Evolutionary conservation across 2,888 invertebrate genomes (phyloP).

Genomic region (Parapristionchus giblindavisi): DNA sequence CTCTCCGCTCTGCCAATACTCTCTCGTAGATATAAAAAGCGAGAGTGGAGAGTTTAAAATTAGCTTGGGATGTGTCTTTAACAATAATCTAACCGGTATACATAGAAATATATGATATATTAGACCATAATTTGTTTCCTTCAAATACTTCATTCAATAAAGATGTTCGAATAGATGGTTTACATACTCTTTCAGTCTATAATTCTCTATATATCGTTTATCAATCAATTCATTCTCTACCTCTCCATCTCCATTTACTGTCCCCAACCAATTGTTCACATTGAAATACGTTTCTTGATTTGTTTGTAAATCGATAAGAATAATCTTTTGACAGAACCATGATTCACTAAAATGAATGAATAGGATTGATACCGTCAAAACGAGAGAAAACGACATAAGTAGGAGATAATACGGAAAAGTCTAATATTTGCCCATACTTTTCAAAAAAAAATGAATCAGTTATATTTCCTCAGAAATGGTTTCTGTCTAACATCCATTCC

Average conservation of each 20-base stretch:
- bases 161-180: background rate
- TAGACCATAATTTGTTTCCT: background rate
- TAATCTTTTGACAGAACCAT: constrained; percentile 53
- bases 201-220: background rate
- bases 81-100: constrained; percentile 19
- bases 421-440: no score
- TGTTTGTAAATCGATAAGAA: constrained; percentile 46
- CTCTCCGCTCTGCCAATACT: no score
- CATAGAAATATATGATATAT: constrained; percentile 18
- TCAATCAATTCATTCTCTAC: constrained; percentile 16
- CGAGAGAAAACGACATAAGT: no score
- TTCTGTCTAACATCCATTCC: background rate
- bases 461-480: no score
- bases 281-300: constrained; percentile 50
- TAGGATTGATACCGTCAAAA: no score
- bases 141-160: background rate
- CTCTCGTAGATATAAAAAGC: no score
- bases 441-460: no score
- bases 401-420: no score
- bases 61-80: no score
- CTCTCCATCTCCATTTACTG: constrained; percentile 55
- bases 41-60: no score
- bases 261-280: constrained; percentile 57
- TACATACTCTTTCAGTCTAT: constrained; percentile 1
- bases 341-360: constrained; percentile 45